Evolutionary conservation across 2,113 vertebrate species (phyloP), one percentile per base, ranked within the genome.

Genomic region (Perognathus longimembris): DNA sequence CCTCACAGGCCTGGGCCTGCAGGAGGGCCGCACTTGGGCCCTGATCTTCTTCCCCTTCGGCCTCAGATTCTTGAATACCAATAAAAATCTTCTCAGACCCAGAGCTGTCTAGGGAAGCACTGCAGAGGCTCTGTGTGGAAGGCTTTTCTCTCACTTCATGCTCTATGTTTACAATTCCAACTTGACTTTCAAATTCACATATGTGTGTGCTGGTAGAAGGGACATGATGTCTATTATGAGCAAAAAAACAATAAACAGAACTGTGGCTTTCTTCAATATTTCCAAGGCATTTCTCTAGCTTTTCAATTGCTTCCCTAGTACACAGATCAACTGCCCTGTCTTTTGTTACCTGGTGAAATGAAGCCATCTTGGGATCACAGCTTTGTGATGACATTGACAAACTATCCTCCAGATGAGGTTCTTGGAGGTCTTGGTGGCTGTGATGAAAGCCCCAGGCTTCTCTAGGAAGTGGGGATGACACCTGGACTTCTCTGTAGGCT

Each of bases 151-250:
- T 15, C 50, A 28, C 95, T 87, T 85, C 59, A 22, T 95, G 88
- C 88, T 96, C 88, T 21, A 80, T 93, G 73, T 88, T 96, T 95
- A 90, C 85, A 64, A 95, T 97, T 79, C 77, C 36, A 70, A 86
- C 36, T 63, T 96, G 93, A 77, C 91, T 96, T 90, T 92, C 88
- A 90, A 71, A 81, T 83, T 97, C 95, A 82, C 94, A 95, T 79
- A 67, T 50, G 61, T 69, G 36, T 59, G 92, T 73, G 67, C 93
- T 93, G 79, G 95, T 32, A 3, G 79, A 86, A 90, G 96, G 64
- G 64, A 95, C 70, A 78, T 93, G 90, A 94, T 94, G 93, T 76
- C 93, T 96, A 67, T 97, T 93, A 63, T 95, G 95, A 94, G 92
- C 63, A 93, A 81, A 57, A 91, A 84, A 90, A 87, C 92, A 96